Conservation (phyloP, 1,140 invertebrate species). For the Euglossa dilemma region DNA sequence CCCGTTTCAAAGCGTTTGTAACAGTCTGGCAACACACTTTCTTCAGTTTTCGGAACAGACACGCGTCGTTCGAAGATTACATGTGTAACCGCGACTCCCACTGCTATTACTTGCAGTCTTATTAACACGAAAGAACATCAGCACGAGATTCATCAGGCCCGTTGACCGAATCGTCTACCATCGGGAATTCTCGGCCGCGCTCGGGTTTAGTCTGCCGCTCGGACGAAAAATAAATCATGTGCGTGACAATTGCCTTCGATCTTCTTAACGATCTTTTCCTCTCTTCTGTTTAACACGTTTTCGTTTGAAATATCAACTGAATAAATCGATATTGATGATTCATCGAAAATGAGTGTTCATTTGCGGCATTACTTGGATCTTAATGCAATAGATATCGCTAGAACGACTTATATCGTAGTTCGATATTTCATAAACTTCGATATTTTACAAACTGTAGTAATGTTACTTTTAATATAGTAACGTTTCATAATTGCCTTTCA, state of each 20-base stretch:
- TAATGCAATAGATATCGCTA: not conserved
- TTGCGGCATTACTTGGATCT: not conserved
- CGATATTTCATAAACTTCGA: not conserved
- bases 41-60: constrained; percentile 21
- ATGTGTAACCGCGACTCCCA: not conserved
- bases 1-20: not conserved
- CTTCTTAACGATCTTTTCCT: not conserved
- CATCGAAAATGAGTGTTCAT: not conserved
- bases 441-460: not conserved
- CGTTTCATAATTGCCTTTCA: no score
- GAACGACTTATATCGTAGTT: not conserved
- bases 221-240: not conserved
- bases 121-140: constrained; percentile 43
- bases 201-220: constrained; percentile 52
- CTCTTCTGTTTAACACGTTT: not conserved
- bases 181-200: not conserved
- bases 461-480: no score
- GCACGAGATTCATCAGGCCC: constrained; percentile 36
- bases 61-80: constrained; percentile 30
- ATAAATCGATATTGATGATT: not conserved
- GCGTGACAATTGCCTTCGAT: not conserved
- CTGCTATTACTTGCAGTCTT: constrained; percentile 18
- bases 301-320: not conserved
- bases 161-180: constrained; percentile 25
- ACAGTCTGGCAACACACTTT: constrained; percentile 5